These are phyloP conservation scores for Marisa cornuarietis DNA, from an alignment of 1,140 invertebrate genomes.

Conservation along the genomic window DNA sequence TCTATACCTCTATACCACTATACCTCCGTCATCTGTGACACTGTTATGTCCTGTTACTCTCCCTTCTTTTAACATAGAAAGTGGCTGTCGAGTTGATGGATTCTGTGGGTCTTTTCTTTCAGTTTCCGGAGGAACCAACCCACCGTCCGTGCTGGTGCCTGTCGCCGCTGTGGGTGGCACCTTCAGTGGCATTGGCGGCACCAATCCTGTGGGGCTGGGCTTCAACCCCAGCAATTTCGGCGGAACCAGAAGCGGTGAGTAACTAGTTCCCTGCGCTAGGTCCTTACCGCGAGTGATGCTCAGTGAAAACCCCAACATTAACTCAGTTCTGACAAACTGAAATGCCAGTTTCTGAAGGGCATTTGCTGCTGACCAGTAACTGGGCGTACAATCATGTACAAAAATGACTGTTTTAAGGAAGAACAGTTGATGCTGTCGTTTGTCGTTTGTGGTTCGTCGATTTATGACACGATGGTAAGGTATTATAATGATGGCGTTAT, in stretches of 20 bases:
- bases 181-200: conserved; percentile 23
- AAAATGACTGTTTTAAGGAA: too few relatives aligned
- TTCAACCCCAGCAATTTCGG: background rate
- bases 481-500: too few relatives aligned
- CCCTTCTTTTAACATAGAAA: too few relatives aligned
- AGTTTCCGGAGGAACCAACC: conserved; percentile 21
- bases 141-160: conserved; percentile 18
- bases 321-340: too few relatives aligned
- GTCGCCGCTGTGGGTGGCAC: conserved; percentile 18
- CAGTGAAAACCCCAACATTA: background rate
- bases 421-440: too few relatives aligned
- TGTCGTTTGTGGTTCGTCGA: background rate
- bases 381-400: background rate
- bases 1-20: too few relatives aligned
- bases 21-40: too few relatives aligned
- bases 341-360: too few relatives aligned
- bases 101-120: background rate
- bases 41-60: too few relatives aligned
- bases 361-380: too few relatives aligned
- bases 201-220: conserved; percentile 3
- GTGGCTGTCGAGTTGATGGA: too few relatives aligned
- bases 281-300: background rate
- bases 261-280: background rate
- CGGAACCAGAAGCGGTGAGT: conserved; percentile 3
- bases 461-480: too few relatives aligned